Evolutionary conservation across 2,888 invertebrate genomes (phyloP).

Genomic region (Drosophila formosana): DNA sequence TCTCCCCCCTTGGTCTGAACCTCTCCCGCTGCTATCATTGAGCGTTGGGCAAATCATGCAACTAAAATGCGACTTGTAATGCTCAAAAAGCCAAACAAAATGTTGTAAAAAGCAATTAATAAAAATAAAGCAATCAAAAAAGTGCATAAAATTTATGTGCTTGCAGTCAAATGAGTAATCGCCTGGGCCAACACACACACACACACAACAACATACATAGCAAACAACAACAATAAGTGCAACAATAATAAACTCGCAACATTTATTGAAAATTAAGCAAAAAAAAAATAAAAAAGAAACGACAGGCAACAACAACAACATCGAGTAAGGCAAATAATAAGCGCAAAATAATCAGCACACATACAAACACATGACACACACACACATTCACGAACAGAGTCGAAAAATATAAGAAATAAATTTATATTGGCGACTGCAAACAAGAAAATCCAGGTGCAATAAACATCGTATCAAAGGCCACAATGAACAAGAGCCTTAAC

Average conservation of each 20-base stretch:
- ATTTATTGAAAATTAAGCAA: constrained; percentile 80
- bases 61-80: constrained; percentile 59
- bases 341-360: constrained; percentile 76
- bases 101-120: constrained; percentile 77
- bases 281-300: constrained; percentile 49
- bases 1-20: neutral
- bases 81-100: constrained; percentile 62
- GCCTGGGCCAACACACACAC: constrained; percentile 48
- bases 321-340: constrained; percentile 65
- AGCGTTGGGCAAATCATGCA: constrained; percentile 47
- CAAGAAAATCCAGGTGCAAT: constrained; percentile 81
- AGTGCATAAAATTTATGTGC: constrained; percentile 77
- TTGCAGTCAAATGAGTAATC: constrained; percentile 80
- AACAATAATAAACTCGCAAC: constrained; percentile 62
- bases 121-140: constrained; percentile 71
- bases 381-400: neutral
- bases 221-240: constrained; percentile 40
- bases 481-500: constrained; percentile 12
- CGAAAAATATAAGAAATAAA: constrained; percentile 62
- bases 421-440: constrained; percentile 71
- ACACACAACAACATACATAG: constrained; percentile 13
- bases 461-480: constrained; percentile 73
- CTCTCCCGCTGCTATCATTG: constrained; percentile 6
- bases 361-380: constrained; percentile 20
- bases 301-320: constrained; percentile 24